A percentile compares a stretch with the other conserved stretches of the same genome.
Conservation (phyloP, 2,797 vertebrate species). For the Lycodopsis pacificus region DNA sequence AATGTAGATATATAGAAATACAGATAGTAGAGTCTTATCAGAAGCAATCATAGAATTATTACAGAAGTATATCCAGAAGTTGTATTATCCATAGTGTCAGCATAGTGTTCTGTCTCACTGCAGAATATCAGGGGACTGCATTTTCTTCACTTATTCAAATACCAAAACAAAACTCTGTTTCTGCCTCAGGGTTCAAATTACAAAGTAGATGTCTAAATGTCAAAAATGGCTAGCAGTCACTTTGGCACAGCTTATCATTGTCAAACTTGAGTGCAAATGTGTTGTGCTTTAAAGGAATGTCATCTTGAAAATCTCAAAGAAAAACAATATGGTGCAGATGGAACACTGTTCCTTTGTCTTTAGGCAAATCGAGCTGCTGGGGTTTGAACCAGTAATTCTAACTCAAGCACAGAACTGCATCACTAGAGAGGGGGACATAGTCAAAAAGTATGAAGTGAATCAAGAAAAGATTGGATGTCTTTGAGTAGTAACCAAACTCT, state of each 20-base stretch:
- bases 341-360: constrained; percentile 26
- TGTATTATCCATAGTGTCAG: constrained; percentile 6
- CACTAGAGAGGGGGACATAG: background rate
- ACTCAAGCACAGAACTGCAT: constrained; percentile 1
- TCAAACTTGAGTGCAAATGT: constrained; percentile 45
- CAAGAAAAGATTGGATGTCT: constrained; percentile 8
- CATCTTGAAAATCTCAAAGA: constrained; percentile 15
- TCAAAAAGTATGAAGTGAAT: constrained; percentile 20
- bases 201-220: constrained; percentile 56
- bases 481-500: constrained; percentile 26
- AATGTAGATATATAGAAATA: background rate
- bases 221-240: constrained; percentile 54
- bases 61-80: background rate
- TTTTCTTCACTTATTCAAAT: constrained; percentile 51
- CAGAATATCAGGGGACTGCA: constrained; percentile 23
- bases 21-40: constrained; percentile 7
- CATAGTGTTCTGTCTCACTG: background rate
- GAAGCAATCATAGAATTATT: constrained; percentile 20
- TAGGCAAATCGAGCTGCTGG: constrained; percentile 10
- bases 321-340: constrained; percentile 4
- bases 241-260: constrained; percentile 51
- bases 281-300: constrained; percentile 35
- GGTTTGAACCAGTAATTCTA: constrained; percentile 24
- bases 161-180: constrained; percentile 40
- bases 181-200: constrained; percentile 49